Base-by-base conservation (phyloP, 2,888 invertebrate genomes). In the Perizoma affinitatum region DNA sequence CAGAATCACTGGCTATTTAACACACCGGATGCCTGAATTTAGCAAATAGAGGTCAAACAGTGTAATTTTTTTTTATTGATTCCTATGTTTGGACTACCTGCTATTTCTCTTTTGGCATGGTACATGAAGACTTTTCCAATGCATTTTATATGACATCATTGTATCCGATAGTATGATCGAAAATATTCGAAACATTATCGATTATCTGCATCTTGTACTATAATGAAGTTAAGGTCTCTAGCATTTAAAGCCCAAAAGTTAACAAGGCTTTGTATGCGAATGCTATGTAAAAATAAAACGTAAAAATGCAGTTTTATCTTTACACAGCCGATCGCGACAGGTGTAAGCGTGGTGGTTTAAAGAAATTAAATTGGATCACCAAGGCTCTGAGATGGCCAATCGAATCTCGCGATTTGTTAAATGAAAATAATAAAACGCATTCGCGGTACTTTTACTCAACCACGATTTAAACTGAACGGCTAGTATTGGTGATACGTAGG, bases 401-500 rank as follows among this genome's bases (percentile, higher is more conserved):
- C 67, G 65, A 66, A 67, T 68, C 65, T 65, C 64, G 66, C 69
- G 67, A 63, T 69, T 71, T 70, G 10, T 69, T 69, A 62, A 67
- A 70, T 68, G 72, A 73, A 68, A 70, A 74, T 71, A 70, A 63
- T 52, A 52, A 58, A 52, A 55, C 72, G 66, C 65, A 65, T 67
- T 68, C 65, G 67, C 65, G 66, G 58, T 68, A 61, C 67, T 58
- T 67, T 69, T 68, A 65, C 71, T 71, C 71, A 69, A 57, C 71
- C 73, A 67, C 61, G 66, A 71, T 71, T 71, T 74, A 76, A 76
- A 75, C 72, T 67, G 63, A 75, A 74, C 68, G 72, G 74, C 80
- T 71, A 80, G 81, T 80, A 80, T 81, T 81, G 79, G 69, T 58
- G 63, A 63, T 61, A 62, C 61, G 59, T 65, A 45, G 50, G 58